Base-by-base conservation (phyloP, 2,888 invertebrate species). In the Alsophila aescularia region DNA sequence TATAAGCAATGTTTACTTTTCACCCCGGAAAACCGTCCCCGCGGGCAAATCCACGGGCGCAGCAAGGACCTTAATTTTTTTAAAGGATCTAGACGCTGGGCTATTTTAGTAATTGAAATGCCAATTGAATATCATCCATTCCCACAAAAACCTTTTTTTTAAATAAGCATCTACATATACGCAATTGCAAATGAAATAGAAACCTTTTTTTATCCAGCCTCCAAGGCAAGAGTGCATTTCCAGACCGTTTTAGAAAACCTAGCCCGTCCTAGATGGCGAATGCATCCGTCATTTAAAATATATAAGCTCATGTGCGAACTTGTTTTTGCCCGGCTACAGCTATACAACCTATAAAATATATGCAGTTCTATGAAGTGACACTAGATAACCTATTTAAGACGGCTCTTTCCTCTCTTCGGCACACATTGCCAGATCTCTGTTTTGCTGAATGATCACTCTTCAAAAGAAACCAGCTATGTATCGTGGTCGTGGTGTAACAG, bases 331-430 rank as follows among this genome's bases (percentile, higher is more conserved):
- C 71, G 31, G 80, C 84, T 77, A 81, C 84, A 77, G 77, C 81
- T 81, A 75, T 70, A 72, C 78, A 85, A 84, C 88, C 87, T 85
- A 89, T 83, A 87, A 87, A 85, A 85, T 81, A 72, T 69, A 78
- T 66, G 72, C 71, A 72, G 75, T 87, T 86, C 87, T 82, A 76
- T 81, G 81, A 83, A 85, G 77, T 64, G 54, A 53, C 73, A 85
- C 75, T 62, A 58, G 3, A 16, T 16, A 43, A 60, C 21, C 39
- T 36, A 57, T 58, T 35, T 18, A 35, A 36, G 43, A 21, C 43
- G 44, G 45, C 14, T 10, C 21, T 14, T 45, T 8, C 13, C 7
- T 8, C 5, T 9, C 2, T 39, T 32, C 6, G 2, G 0, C 2
- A 34, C 62, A 48, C 81, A 81, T 73, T 70, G 61, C 72, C 21